Evolutionary conservation across 1,140 invertebrate genomes (phyloP), one percentile per base, ranked within the genome.

Genomic region (Saccostrea echinata): DNA sequence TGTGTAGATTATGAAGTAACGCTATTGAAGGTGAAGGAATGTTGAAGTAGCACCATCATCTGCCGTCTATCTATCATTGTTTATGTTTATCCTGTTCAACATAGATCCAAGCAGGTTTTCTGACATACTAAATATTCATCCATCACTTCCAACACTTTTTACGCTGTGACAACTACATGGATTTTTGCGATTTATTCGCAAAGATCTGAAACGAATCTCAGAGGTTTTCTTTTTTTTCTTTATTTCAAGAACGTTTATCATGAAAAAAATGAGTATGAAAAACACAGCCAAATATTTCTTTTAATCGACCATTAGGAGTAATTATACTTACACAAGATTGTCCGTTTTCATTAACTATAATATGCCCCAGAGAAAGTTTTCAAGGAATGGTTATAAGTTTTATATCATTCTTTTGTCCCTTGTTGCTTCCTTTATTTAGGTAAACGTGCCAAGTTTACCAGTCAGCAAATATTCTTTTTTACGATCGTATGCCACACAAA

Each of bases 121-220:
- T 76, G 68, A 76, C 68, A 76, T 76, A 33, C 27, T 76, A 30
- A 30, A 76, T 76, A 30, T 30, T 27, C 68, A 33, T 76, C 30
- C 24, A 27, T 76, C 27, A 30, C 33, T 76, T 76, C 27, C 30
- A 30, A 3, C 27, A 9, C 68, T 76, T 76, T 76, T 76, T 76
- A 76, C 12, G 16, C 16, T 76, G 68, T 76, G 24, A 76, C 68
- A 30, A 76, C 27, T 30, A 30, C 27, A 76, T 30, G 68, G 12
- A 30, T 76, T 76, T 27, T 76, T 76, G 68, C 68, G 68, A 76
- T 76, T 76, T 76, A 76, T 76, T 76, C 68, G 43, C 68, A 13
- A 33, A 16, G 27, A 76, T 76, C 68, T 9, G 11, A 76, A 30
- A 33, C 68, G 27, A 76, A 76, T 76, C 68, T 30, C 13, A 3